Evolutionary conservation across 1,140 invertebrate genomes (phyloP).

Genomic region (Platyscapa corneri): DNA sequence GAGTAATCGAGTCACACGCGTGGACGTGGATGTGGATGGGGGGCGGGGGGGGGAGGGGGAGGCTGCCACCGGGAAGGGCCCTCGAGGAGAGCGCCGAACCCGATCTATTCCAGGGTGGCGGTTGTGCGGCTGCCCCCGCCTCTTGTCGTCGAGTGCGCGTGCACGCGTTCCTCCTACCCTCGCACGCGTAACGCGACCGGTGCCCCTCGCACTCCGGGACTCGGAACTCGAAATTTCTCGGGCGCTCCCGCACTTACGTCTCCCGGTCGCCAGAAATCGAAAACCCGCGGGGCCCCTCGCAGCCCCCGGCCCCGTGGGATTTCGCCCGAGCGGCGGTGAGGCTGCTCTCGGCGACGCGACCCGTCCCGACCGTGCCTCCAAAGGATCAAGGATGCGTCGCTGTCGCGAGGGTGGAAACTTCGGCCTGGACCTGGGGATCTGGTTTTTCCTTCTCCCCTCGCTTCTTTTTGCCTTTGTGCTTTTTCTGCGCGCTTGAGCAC

Average conservation of each 20-base stretch:
- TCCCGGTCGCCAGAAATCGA: slow-evolving; percentile 26
- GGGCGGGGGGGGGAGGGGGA: too few relatives aligned
- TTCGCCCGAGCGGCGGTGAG: neutral
- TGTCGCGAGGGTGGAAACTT: neutral
- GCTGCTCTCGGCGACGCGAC: slow-evolving; percentile 9
- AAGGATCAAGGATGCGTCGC: slow-evolving; percentile 38
- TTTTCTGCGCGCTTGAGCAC: neutral
- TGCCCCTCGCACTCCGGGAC: slow-evolving; percentile 9
- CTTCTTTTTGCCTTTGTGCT: neutral
- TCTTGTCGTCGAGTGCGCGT: neutral
- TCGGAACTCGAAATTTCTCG: slow-evolving; percentile 33
- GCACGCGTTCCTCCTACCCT: too few relatives aligned
- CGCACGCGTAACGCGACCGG: neutral
- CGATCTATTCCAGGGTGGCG: neutral
- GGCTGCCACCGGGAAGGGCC: too few relatives aligned
- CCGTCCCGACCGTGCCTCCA: slow-evolving; percentile 7
- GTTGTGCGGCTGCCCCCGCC: too few relatives aligned
- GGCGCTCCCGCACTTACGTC: slow-evolving; percentile 31
- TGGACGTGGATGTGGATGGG: too few relatives aligned
- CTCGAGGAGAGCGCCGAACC: neutral
- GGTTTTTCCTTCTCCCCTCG: neutral
- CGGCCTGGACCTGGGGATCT: neutral
- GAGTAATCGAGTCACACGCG: slow-evolving; percentile 26
- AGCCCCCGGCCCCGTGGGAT: neutral
- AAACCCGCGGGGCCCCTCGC: slow-evolving; percentile 17